A percentile compares a stretch with the other conserved stretches of the same genome.
phyloP scores from a whole-genome alignment of 2,888 invertebrate species.

The Pyrgus malvae region DNA sequence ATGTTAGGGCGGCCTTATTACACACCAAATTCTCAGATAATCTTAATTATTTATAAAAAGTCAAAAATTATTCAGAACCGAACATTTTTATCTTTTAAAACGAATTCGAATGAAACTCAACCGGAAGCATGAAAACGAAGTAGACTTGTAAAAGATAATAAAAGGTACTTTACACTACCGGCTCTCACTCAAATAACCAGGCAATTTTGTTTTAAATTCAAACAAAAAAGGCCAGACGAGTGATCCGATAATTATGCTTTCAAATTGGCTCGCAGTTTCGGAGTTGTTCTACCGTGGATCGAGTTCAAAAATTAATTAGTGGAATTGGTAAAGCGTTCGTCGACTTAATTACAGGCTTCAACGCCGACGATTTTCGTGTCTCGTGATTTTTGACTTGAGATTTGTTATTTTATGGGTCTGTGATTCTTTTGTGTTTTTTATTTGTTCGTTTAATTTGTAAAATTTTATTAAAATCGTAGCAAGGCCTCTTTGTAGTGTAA shows the following conservation, averaged over 20 bases:
- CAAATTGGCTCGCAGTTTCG: slow-evolving; percentile 35
- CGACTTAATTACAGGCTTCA: slow-evolving; percentile 25
- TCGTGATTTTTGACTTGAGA: slow-evolving; percentile 3
- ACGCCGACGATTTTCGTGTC: slow-evolving; percentile 9
- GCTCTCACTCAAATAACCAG: background rate
- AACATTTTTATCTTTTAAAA: background rate
- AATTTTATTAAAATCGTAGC: too few relatives aligned
- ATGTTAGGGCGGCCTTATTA: too few relatives aligned
- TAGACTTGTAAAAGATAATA: slow-evolving; percentile 1
- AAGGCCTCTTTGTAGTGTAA: too few relatives aligned
- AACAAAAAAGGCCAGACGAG: slow-evolving; percentile 17
- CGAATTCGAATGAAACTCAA: background rate
- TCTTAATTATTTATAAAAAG: too few relatives aligned
- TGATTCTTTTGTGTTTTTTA: background rate
- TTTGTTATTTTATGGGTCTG: slow-evolving; percentile 6
- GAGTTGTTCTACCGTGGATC: slow-evolving; percentile 37
- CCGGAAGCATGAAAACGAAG: background rate
- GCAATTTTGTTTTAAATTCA: slow-evolving; percentile 19
- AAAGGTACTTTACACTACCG: background rate
- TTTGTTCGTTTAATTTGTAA: background rate
- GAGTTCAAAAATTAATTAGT: slow-evolving; percentile 47
- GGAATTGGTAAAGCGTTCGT: slow-evolving; percentile 37
- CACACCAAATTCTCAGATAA: too few relatives aligned
- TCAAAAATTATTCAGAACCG: too few relatives aligned
- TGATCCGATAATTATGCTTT: slow-evolving; percentile 40